These are phyloP conservation scores for Spodoptera littoralis DNA, from an alignment of 2,888 invertebrate genomes.

Conservation along the genomic window DNA sequence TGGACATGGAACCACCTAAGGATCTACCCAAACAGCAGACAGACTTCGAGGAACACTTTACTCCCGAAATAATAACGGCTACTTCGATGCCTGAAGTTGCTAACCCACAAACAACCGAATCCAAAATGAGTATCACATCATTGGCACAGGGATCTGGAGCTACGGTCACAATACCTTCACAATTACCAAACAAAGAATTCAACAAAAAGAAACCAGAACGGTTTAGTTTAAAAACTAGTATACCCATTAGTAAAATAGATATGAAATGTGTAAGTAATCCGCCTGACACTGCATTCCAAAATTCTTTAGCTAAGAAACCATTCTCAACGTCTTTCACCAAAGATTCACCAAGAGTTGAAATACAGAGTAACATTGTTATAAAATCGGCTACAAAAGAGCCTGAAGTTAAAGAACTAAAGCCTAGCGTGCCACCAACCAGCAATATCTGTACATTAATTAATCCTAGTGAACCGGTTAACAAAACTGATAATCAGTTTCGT, in stretches of 20 bases:
- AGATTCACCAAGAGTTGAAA: constrained; percentile 74
- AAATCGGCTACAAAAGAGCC: constrained; percentile 74
- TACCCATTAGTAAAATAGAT: constrained; percentile 85
- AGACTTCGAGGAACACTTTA: constrained; percentile 82
- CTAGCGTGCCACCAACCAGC: constrained; percentile 51
- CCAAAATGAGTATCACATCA: constrained; percentile 77
- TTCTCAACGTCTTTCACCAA: constrained; percentile 65
- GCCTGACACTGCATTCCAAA: constrained; percentile 65
- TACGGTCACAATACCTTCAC: constrained; percentile 65
- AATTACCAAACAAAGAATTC: constrained; percentile 64
- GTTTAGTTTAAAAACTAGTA: constrained; percentile 84
- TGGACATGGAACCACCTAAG: constrained; percentile 53
- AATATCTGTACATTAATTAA: constrained; percentile 77
- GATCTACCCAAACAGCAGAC: constrained; percentile 63
- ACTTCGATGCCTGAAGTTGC: constrained; percentile 60
- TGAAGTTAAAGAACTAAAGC: constrained; percentile 61
- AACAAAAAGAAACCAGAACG: constrained; percentile 80
- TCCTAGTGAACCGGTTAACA: constrained; percentile 78
- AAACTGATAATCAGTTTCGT: constrained; percentile 73
- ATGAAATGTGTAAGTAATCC: constrained; percentile 78
- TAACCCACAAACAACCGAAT: constrained; percentile 62
- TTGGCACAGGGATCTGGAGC: constrained; percentile 76
- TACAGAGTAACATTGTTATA: constrained; percentile 82
- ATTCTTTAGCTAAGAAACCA: constrained; percentile 48
- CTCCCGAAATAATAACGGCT: constrained; percentile 74